Conservation (phyloP, 1,140 invertebrate species). For the Agrypnia vestita region DNA sequence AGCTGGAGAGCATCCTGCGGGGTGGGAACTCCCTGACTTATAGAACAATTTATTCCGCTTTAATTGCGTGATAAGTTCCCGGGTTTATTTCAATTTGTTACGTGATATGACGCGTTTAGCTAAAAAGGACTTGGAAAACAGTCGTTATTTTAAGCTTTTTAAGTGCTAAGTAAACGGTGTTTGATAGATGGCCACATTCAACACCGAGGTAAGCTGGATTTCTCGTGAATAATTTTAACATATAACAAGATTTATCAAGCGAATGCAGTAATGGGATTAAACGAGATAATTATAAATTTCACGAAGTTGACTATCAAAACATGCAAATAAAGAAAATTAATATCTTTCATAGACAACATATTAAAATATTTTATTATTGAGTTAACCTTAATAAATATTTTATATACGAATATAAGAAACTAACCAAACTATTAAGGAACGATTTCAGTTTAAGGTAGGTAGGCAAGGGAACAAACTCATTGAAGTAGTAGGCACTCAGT, state of each 20-base stretch:
- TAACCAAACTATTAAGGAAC: no score
- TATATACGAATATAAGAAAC: no score
- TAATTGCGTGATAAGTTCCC: conserved; percentile 59
- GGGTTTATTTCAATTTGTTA: conserved; percentile 59
- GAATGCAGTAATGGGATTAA: no score
- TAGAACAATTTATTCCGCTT: conserved; percentile 55
- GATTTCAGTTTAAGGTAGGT: no score
- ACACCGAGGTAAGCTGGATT: background rate
- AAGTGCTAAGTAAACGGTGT: conserved; percentile 45
- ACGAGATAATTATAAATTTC: no score
- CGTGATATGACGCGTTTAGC: conserved; percentile 44
- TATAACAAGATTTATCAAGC: no score
- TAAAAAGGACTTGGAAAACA: conserved; percentile 40
- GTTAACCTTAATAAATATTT: no score
- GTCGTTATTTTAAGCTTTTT: conserved; percentile 50
- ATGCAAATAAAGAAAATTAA: no score
- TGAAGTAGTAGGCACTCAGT: conserved; percentile 1
- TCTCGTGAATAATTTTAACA: no score
- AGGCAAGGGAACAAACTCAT: background rate
- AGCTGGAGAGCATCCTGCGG: conserved; percentile 41
- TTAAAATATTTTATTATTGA: no score
- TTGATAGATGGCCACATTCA: conserved; percentile 15
- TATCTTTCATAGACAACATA: no score
- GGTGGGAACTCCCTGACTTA: conserved; percentile 49
- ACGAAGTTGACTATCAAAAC: no score